Conservation (phyloP, 2,113 vertebrate genomes). For the Craseonycteris thonglongyai region DNA sequence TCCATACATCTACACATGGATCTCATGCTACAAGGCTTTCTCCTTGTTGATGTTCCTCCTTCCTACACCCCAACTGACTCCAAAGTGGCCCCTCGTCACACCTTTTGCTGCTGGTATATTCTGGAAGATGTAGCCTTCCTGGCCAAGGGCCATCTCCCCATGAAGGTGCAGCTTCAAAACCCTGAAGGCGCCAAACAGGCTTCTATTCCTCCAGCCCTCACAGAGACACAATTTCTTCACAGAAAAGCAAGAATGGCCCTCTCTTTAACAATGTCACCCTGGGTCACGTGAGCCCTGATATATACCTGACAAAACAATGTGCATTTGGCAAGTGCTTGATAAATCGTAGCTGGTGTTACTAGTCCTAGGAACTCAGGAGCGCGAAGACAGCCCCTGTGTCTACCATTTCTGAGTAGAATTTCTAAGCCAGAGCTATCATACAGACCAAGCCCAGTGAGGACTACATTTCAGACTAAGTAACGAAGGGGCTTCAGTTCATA, state of each 20-base stretch:
- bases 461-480: neutral
- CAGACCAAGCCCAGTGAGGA: neutral
- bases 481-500: neutral
- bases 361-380: neutral
- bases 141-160: neutral
- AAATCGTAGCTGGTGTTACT: neutral
- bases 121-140: neutral
- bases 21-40: neutral
- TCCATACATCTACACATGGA: neutral
- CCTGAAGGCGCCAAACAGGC: neutral
- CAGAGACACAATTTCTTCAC: neutral
- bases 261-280: neutral
- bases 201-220: neutral
- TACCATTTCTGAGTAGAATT: neutral
- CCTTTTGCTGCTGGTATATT: neutral
- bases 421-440: neutral
- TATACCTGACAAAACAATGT: neutral
- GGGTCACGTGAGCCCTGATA: neutral
- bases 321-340: neutral
- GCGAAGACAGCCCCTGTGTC: neutral
- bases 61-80: neutral
- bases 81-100: neutral
- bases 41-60: neutral
- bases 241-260: neutral
- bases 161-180: neutral